Evolutionary conservation across 2,888 invertebrate species (phyloP).

Genomic region (Fragum sueziense): DNA sequence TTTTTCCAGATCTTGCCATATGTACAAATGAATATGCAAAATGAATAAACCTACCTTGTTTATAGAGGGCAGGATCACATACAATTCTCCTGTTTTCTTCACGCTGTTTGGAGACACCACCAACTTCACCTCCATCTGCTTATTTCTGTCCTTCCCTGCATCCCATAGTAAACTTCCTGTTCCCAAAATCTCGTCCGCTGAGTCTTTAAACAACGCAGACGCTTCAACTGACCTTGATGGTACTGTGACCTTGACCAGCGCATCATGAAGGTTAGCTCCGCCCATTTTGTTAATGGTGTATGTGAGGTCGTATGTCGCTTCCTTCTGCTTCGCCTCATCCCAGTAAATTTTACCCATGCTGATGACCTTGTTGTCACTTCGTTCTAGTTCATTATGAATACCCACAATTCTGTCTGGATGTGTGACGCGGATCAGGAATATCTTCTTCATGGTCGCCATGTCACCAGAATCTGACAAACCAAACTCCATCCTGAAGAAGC

Average conservation of each 20-base stretch:
- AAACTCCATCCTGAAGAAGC: slow-evolving; percentile 64
- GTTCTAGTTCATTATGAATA: slow-evolving; percentile 58
- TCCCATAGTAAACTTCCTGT: slow-evolving; percentile 71
- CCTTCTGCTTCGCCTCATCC: slow-evolving; percentile 66
- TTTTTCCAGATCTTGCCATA: too few relatives aligned
- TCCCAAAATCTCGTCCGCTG: slow-evolving; percentile 29
- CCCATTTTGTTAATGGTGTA: slow-evolving; percentile 20
- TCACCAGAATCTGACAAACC: slow-evolving; percentile 59
- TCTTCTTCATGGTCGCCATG: slow-evolving; percentile 58
- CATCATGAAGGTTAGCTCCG: slow-evolving; percentile 6
- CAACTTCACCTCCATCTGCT: slow-evolving; percentile 65
- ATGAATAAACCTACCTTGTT: slow-evolving; percentile 58
- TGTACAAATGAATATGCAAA: background rate
- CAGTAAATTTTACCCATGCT: slow-evolving; percentile 63
- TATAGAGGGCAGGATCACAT: slow-evolving; percentile 66
- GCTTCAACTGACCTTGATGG: slow-evolving; percentile 71
- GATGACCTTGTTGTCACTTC: slow-evolving; percentile 45
- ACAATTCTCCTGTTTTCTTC: slow-evolving; percentile 63
- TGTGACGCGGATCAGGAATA: slow-evolving; percentile 58
- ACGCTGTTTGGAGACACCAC: slow-evolving; percentile 54
- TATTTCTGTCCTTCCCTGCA: slow-evolving; percentile 69
- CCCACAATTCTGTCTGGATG: slow-evolving; percentile 66
- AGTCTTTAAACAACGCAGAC: slow-evolving; percentile 59
- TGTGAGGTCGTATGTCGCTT: slow-evolving; percentile 61
- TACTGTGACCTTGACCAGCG: slow-evolving; percentile 43